Evolutionary conservation across 2,888 invertebrate species (phyloP).

Genomic region (Nephrocerus scutellatus): DNA sequence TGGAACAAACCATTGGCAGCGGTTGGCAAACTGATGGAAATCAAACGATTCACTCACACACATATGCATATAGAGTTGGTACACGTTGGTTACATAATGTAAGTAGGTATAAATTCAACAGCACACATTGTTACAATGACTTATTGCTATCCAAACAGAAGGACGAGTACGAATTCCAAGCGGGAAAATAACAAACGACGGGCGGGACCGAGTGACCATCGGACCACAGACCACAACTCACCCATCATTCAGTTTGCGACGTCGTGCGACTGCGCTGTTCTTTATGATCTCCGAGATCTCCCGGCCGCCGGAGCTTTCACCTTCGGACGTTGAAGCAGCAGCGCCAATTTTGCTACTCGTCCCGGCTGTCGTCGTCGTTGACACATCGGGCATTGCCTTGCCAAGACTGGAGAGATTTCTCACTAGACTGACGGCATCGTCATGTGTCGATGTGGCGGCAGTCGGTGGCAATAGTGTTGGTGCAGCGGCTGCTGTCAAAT

Average conservation of each 20-base stretch:
- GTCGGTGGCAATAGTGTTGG: conserved; percentile 10
- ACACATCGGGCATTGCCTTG: conserved; percentile 3
- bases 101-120: no score
- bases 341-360: no score
- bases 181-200: no score
- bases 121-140: no score
- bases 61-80: no score
- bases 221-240: conserved; percentile 49
- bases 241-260: conserved; percentile 49
- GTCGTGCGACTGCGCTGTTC: conserved; percentile 47
- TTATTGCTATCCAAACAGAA: no score
- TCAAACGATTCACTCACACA: no score
- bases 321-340: conserved; percentile 46
- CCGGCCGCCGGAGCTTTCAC: conserved; percentile 50
- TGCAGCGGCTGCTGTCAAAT: conserved; percentile 12
- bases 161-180: no score
- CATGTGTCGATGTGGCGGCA: conserved; percentile 29
- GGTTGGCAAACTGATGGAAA: no score
- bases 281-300: conserved; percentile 50
- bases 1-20: no score
- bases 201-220: no score
- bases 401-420: conserved; percentile 42
- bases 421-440: conserved; percentile 43
- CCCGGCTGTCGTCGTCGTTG: conserved; percentile 8
- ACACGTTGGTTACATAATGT: no score